Percentiles rank a stretch among this genome's conserved stretches.
Conservation (phyloP, 2,888 invertebrate species). For the Eupeodes luniger region DNA sequence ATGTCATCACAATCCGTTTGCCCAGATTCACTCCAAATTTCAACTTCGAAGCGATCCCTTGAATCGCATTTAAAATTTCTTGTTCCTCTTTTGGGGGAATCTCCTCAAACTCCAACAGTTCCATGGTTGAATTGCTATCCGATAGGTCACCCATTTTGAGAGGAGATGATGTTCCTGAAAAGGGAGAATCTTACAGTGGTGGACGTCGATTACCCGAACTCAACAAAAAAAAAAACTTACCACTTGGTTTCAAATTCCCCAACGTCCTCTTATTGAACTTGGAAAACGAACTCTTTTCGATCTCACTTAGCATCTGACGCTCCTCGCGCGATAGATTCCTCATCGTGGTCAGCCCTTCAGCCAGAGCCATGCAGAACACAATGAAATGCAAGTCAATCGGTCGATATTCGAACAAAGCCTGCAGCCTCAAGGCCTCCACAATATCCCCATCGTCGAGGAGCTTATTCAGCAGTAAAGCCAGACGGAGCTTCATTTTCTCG, state of each 20-base stretch:
- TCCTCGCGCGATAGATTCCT: slow-evolving; percentile 87
- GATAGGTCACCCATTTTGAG: slow-evolving; percentile 78
- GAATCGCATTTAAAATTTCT: slow-evolving; percentile 83
- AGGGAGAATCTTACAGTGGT: background rate
- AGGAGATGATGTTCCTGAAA: slow-evolving; percentile 71
- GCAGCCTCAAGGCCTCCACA: slow-evolving; percentile 86
- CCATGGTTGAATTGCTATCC: slow-evolving; percentile 80
- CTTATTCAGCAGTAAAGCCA: slow-evolving; percentile 84
- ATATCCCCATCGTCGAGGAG: slow-evolving; percentile 86
- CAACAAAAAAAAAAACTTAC: background rate
- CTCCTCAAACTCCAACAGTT: slow-evolving; percentile 82
- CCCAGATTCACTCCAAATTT: slow-evolving; percentile 85
- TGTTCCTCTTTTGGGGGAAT: slow-evolving; percentile 83
- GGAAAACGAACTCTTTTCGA: slow-evolving; percentile 83
- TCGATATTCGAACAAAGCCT: slow-evolving; percentile 84
- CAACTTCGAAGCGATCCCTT: slow-evolving; percentile 85
- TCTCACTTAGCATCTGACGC: slow-evolving; percentile 85
- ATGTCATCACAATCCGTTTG: slow-evolving; percentile 85
- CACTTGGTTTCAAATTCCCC: slow-evolving; percentile 63
- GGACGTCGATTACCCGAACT: fast-evolving
- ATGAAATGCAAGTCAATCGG: slow-evolving; percentile 86
- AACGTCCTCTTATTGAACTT: slow-evolving; percentile 83
- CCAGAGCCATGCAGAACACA: slow-evolving; percentile 86
- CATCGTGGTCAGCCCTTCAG: slow-evolving; percentile 86
- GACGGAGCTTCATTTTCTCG: slow-evolving; percentile 80